Conservation (phyloP, 2,797 vertebrate genomes). For the Pseudomugil gertrudae region DNA sequence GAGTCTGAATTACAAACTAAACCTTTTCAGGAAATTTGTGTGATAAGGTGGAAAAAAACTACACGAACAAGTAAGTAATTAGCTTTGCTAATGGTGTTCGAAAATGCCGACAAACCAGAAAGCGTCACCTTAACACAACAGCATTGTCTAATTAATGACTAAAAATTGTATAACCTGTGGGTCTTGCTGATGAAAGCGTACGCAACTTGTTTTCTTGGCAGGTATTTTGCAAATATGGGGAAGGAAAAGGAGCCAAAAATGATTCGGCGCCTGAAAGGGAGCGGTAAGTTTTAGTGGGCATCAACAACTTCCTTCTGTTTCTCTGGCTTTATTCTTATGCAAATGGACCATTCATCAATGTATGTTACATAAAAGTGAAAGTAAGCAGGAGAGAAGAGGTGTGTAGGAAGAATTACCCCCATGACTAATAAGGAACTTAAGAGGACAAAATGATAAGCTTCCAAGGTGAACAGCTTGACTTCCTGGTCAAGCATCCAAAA, state of each 20-base stretch:
- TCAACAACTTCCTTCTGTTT: neutral
- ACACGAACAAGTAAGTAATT: no score
- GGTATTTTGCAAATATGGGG: rapidly evolving
- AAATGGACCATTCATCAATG: neutral
- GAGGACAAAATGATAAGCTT: neutral
- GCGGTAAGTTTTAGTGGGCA: neutral
- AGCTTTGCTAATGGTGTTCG: no score
- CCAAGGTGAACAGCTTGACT: neutral
- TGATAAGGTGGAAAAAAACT: no score
- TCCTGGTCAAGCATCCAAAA: neutral
- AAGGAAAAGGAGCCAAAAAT: neutral
- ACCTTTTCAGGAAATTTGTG: no score
- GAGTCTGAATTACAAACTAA: no score
- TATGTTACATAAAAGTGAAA: neutral
- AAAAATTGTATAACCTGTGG: neutral
- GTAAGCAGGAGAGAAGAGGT: neutral
- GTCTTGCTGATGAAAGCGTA: neutral
- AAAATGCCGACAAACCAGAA: neutral
- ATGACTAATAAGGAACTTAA: neutral
- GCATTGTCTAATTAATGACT: neutral
- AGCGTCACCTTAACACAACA: neutral
- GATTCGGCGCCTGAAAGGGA: neutral
- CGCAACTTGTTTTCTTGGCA: neutral
- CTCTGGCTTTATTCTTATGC: no score
- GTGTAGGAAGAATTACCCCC: neutral